Percentiles rank a stretch among this genome's conserved stretches.
Conservation (phyloP, 2,888 invertebrate species). For the Euproctis similis region DNA sequence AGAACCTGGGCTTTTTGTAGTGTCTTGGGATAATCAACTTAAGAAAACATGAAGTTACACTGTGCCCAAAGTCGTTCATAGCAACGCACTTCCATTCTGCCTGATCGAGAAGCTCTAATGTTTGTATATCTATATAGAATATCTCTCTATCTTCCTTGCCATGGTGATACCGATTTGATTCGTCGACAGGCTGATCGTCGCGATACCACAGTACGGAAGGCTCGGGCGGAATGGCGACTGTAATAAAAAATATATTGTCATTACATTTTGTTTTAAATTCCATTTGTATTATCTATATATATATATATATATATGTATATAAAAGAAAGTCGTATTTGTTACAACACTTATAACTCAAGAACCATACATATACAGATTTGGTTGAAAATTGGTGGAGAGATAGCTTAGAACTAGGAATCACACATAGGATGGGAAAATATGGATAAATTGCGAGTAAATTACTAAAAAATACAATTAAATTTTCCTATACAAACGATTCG, state of each 20-base stretch:
- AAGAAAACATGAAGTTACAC: slow-evolving; percentile 89
- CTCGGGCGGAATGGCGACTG: slow-evolving; percentile 86
- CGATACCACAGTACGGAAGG: slow-evolving; percentile 91
- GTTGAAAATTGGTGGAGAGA: no score
- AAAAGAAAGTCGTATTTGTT: no score
- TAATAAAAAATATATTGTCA: slow-evolving; percentile 20
- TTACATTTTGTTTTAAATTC: no score
- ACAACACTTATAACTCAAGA: no score
- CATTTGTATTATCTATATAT: no score
- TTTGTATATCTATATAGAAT: slow-evolving; percentile 82
- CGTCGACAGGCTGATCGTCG: slow-evolving; percentile 87
- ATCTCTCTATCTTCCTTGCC: slow-evolving; percentile 81
- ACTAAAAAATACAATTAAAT: no score
- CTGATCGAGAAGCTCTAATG: slow-evolving; percentile 88
- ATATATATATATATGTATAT: no score
- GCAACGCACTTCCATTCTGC: slow-evolving; percentile 96
- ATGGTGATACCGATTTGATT: slow-evolving; percentile 78
- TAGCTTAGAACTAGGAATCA: no score
- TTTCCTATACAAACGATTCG: no score
- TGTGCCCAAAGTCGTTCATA: slow-evolving; percentile 91
- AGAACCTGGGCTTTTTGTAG: slow-evolving; percentile 90
- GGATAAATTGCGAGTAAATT: no score
- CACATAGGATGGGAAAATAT: no score
- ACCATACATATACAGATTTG: no score
- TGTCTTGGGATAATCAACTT: slow-evolving; percentile 90